Conservation (phyloP, 35 echinoderm and acorn worm species). For the Lytechinus variegatus region DNA sequence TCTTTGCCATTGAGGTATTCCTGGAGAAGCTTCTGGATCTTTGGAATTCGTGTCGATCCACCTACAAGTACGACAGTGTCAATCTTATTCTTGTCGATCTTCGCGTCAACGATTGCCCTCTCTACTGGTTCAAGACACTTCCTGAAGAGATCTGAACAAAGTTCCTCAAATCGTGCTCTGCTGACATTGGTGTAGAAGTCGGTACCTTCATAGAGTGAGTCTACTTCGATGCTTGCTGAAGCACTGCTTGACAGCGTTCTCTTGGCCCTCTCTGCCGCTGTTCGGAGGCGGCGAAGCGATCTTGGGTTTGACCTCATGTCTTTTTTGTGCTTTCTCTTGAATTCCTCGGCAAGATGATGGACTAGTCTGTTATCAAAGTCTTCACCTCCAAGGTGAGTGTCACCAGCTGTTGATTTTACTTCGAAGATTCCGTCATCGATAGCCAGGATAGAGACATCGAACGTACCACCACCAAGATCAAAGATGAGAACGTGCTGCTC, state of each 20-base stretch:
- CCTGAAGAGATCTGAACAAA: constrained; percentile 70
- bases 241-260: constrained; percentile 67
- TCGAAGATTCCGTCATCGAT: constrained; percentile 78
- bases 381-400: constrained; percentile 84
- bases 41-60: constrained; percentile 84
- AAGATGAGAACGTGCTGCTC: constrained; percentile 74
- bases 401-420: constrained; percentile 79
- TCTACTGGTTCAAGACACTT: constrained; percentile 74
- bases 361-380: constrained; percentile 83
- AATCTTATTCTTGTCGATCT: constrained; percentile 70
- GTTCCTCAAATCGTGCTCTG: constrained; percentile 73
- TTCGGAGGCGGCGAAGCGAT: constrained; percentile 71
- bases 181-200: constrained; percentile 65
- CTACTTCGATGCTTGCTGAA: constrained; percentile 74
- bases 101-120: constrained; percentile 69
- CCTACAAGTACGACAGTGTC: constrained; percentile 79
- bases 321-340: constrained; percentile 70
- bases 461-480: constrained; percentile 77
- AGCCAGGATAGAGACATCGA: constrained; percentile 71
- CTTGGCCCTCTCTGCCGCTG: constrained; percentile 78
- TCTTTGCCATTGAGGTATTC: constrained; percentile 72
- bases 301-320: constrained; percentile 57
- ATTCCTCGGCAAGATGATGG: constrained; percentile 63
- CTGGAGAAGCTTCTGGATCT: constrained; percentile 78
- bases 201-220: constrained; percentile 72